Evolutionary conservation across 2,113 vertebrate genomes (phyloP).

Genomic region (Chinchilla lanigera): DNA sequence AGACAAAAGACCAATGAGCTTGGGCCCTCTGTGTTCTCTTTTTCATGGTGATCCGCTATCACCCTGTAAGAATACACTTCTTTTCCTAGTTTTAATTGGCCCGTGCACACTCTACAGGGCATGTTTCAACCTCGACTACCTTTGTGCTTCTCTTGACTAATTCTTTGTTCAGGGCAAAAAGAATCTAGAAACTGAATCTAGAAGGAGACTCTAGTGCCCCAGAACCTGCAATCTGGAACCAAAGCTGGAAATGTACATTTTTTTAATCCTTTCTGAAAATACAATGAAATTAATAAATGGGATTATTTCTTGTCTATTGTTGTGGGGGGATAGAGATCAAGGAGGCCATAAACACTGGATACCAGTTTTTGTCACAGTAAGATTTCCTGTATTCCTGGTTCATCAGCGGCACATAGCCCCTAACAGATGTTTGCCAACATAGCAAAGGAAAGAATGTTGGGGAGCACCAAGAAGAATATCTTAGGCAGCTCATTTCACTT

Average conservation of each 20-base stretch:
- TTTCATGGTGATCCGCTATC: not conserved
- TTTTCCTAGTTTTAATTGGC: not conserved
- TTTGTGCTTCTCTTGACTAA: not conserved
- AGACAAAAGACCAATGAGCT: not conserved
- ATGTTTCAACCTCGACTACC: not conserved
- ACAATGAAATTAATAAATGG: not conserved
- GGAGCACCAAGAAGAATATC: not conserved
- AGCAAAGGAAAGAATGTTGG: not conserved
- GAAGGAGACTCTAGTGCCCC: not conserved
- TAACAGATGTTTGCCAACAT: not conserved
- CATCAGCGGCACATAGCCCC: fast-evolving
- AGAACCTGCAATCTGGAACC: not conserved
- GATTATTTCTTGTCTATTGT: not conserved
- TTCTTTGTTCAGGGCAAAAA: not conserved
- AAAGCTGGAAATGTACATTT: not conserved
- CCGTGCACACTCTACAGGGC: not conserved
- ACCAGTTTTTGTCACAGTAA: not conserved
- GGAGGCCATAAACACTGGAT: not conserved
- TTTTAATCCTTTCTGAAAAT: not conserved
- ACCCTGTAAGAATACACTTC: not conserved
- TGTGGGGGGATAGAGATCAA: not conserved
- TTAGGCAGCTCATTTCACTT: not conserved
- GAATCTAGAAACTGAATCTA: not conserved
- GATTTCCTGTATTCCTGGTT: not conserved
- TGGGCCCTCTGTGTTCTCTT: not conserved